Conservation (phyloP, 2,797 vertebrate species). For the Champsocephalus esox region DNA sequence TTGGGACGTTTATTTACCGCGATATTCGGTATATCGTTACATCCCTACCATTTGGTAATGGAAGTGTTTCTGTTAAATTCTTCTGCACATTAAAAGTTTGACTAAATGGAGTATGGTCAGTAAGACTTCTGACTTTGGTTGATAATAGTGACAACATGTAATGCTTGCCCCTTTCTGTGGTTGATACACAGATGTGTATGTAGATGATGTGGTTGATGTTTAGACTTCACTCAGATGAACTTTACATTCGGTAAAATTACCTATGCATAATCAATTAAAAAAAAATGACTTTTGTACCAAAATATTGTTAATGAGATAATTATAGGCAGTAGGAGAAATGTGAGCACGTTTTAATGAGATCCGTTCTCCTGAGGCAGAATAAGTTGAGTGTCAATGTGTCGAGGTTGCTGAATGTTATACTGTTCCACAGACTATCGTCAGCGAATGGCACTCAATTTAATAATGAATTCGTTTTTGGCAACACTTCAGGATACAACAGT, state of each 20-base stretch:
- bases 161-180: background rate
- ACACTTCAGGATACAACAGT: conserved; percentile 7
- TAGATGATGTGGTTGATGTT: background rate
- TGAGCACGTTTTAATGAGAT: conserved; percentile 33
- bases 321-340: conserved; percentile 18
- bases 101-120: background rate
- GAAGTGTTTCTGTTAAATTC: background rate
- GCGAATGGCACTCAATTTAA: conserved; percentile 34
- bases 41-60: background rate
- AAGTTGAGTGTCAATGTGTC: conserved; percentile 34
- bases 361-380: conserved; percentile 44
- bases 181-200: background rate
- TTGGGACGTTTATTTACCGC: no score
- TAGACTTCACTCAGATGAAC: conserved; percentile 15
- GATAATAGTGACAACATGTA: conserved; percentile 3
- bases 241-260: conserved; percentile 22
- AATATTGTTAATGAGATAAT: conserved; percentile 45
- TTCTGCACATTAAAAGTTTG: background rate
- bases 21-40: no score
- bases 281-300: conserved; percentile 34
- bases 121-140: conserved; percentile 7
- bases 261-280: conserved; percentile 35
- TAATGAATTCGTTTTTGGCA: conserved; percentile 40
- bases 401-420: conserved; percentile 34
- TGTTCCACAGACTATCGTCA: conserved; percentile 29